phyloP scores from a whole-genome alignment of 2,888 invertebrate genomes.

The Hymenopus coronatus region DNA sequence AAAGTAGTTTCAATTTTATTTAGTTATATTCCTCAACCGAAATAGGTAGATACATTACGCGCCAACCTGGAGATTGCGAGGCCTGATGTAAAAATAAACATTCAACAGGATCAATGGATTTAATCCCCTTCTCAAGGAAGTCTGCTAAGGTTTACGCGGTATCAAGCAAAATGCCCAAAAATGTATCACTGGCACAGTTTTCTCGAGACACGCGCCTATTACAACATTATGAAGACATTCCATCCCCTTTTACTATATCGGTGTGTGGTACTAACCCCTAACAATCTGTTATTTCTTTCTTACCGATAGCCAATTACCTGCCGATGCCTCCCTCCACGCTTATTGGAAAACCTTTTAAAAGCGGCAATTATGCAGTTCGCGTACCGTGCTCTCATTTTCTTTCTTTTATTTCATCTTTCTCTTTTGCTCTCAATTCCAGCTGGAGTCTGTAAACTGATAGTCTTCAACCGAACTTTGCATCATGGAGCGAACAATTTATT shows the following conservation, averaged over 20 bases:
- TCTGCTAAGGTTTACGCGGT: no score
- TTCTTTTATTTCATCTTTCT: neutral
- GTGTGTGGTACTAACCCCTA: neutral
- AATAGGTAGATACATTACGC: no score
- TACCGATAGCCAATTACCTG: slow-evolving; percentile 28
- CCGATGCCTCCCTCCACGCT: slow-evolving; percentile 2
- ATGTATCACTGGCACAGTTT: neutral
- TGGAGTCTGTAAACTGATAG: neutral
- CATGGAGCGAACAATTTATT: neutral
- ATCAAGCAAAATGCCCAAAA: neutral
- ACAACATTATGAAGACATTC: neutral
- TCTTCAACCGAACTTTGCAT: neutral
- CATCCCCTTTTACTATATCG: neutral
- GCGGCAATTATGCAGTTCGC: slow-evolving; percentile 26
- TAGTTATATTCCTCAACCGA: no score
- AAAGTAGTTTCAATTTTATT: no score
- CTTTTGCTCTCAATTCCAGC: neutral
- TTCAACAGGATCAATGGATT: no score
- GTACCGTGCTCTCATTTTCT: neutral
- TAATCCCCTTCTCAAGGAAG: no score
- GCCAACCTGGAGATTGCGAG: no score
- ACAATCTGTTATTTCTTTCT: slow-evolving; percentile 27
- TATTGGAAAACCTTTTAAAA: slow-evolving; percentile 22
- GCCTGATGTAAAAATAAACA: no score
- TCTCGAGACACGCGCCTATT: neutral